phyloP scores from a whole-genome alignment of 2,888 invertebrate species.

The Drosophila kanekoi region DNA sequence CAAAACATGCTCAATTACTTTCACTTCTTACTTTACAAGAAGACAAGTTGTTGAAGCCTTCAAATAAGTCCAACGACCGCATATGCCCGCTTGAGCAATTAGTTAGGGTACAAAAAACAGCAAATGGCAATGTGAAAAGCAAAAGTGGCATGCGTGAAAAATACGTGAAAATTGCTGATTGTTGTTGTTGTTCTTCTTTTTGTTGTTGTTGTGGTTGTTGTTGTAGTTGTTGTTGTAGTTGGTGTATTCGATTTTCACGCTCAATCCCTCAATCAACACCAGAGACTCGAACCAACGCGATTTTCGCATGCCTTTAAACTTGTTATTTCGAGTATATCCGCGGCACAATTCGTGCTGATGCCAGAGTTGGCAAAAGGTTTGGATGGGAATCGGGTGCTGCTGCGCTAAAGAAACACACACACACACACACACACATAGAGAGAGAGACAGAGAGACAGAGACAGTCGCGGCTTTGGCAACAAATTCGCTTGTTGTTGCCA shows the following conservation, averaged over 20 bases:
- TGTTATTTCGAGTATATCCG: constrained; percentile 77
- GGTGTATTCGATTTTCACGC: constrained; percentile 68
- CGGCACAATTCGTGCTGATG: constrained; percentile 54
- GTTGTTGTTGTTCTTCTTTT: constrained; percentile 16
- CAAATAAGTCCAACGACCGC: too few species aligned
- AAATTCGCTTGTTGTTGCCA: constrained; percentile 71
- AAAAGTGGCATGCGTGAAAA: constrained; percentile 71
- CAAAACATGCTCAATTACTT: too few species aligned
- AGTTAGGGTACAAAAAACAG: constrained; percentile 23
- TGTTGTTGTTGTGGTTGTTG: constrained; percentile 14
- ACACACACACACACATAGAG: constrained; percentile 1
- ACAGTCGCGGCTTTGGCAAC: constrained; percentile 70
- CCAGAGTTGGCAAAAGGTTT: constrained; percentile 29
- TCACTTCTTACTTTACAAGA: too few species aligned
- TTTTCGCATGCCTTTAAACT: constrained; percentile 75
- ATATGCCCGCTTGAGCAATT: constrained; percentile 9
- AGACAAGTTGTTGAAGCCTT: too few species aligned
- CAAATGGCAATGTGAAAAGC: constrained; percentile 53
- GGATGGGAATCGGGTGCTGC: neutral
- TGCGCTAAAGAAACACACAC: constrained; percentile 6
- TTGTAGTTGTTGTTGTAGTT: constrained; percentile 12
- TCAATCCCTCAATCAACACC: constrained; percentile 78
- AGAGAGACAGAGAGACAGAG: neutral
- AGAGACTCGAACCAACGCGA: constrained; percentile 37
- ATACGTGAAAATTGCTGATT: constrained; percentile 70